Conservation (phyloP, 1,140 invertebrate genomes). For the Atta cephalotes region DNA sequence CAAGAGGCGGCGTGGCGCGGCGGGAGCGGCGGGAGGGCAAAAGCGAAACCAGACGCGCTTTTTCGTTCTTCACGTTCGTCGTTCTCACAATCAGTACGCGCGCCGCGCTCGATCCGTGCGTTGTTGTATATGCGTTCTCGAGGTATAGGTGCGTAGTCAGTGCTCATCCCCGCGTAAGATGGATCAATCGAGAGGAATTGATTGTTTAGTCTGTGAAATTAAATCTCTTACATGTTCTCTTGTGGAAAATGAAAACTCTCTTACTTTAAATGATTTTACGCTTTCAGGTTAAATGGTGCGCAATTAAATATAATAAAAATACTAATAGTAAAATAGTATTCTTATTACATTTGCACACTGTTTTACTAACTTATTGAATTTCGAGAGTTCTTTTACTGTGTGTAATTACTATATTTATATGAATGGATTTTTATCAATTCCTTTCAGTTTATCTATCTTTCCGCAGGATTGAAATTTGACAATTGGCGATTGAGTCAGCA, state of each 20-base stretch:
- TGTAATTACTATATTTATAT: no score
- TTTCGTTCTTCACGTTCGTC: conserved; percentile 43
- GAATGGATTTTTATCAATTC: not conserved
- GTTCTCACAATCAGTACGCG: conserved; percentile 69
- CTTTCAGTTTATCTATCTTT: not conserved
- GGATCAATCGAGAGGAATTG: not conserved
- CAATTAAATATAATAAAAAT: no score
- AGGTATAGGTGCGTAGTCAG: not conserved
- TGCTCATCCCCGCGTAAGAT: conserved; percentile 25
- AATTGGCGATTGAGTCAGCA: not conserved
- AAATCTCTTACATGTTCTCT: not conserved
- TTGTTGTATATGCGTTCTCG: conserved; percentile 19
- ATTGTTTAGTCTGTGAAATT: not conserved
- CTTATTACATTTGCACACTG: no score
- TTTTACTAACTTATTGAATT: no score
- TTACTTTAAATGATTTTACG: no score
- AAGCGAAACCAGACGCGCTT: conserved; percentile 68
- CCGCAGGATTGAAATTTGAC: not conserved
- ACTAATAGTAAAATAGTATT: no score
- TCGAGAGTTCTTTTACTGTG: no score
- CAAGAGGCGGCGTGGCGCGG: conserved; percentile 50
- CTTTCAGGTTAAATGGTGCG: no score
- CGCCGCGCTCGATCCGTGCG: conserved; percentile 70
- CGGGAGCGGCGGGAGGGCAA: conserved; percentile 74
- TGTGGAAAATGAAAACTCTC: not conserved